phyloP scores from a whole-genome alignment of 2,888 invertebrate species.

The Rhogogaster chlorosoma region DNA sequence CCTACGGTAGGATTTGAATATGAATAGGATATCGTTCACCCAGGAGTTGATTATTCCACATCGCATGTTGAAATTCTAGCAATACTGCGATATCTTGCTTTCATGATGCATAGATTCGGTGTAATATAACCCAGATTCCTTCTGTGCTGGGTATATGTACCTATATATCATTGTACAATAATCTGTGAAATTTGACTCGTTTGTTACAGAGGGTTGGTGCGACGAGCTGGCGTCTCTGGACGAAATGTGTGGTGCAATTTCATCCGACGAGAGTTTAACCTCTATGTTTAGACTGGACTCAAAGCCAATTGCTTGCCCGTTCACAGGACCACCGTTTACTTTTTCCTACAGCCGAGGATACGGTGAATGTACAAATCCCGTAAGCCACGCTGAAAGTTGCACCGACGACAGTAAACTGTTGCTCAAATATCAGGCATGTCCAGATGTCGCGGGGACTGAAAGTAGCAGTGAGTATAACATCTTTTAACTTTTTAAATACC shows the following conservation, averaged over 20 bases:
- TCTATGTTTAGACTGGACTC: slow-evolving; percentile 87
- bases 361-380: slow-evolving; percentile 87
- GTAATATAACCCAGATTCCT: neutral
- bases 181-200: neutral
- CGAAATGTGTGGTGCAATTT: slow-evolving; percentile 84
- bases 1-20: neutral
- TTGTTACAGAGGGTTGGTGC: slow-evolving; percentile 81
- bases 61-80: neutral
- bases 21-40: neutral
- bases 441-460: slow-evolving; percentile 88
- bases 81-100: neutral
- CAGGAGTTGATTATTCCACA: neutral
- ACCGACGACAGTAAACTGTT: slow-evolving; percentile 90
- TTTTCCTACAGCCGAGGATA: slow-evolving; percentile 89
- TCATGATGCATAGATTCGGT: neutral
- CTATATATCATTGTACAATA: neutral
- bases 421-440: slow-evolving; percentile 91
- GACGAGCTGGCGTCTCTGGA: slow-evolving; percentile 81
- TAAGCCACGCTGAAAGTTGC: slow-evolving; percentile 91
- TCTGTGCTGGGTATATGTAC: neutral
- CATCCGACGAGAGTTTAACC: slow-evolving; percentile 86
- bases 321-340: slow-evolving; percentile 89
- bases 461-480: slow-evolving; percentile 83
- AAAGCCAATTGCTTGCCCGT: slow-evolving; percentile 88
- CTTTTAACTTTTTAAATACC: neutral